A percentile compares a stretch with the other conserved stretches of the same genome.
These are phyloP conservation scores for Ennomos fuscantarius DNA, from an alignment of 2,888 invertebrate species.

Conservation along the genomic window DNA sequence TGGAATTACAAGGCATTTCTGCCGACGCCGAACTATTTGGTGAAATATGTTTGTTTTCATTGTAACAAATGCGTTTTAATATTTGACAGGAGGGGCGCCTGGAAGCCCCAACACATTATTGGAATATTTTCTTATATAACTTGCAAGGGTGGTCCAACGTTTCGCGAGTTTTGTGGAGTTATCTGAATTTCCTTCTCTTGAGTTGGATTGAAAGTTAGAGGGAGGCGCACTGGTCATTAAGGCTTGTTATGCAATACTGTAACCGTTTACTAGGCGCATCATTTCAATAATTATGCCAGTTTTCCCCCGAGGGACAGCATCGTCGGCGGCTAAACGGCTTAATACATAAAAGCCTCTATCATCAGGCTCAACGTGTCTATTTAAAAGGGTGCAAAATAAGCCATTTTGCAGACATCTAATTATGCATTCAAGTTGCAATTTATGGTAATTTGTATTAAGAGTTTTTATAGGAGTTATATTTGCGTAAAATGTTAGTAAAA, in stretches of 20 bases:
- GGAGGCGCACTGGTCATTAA: constrained; percentile 53
- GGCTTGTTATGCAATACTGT: constrained; percentile 69
- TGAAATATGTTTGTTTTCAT: constrained; percentile 82
- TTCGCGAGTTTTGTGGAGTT: constrained; percentile 50
- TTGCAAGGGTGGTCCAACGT: constrained; percentile 71
- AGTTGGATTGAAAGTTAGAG: constrained; percentile 35
- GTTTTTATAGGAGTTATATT: constrained; percentile 15
- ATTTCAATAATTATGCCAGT: constrained; percentile 47
- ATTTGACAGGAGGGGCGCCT: constrained; percentile 58
- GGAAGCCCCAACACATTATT: constrained; percentile 56
- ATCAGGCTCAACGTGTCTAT: constrained; percentile 55
- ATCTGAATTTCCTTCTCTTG: constrained; percentile 30
- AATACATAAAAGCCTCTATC: constrained; percentile 52
- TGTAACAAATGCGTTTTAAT: constrained; percentile 71
- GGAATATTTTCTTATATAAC: constrained; percentile 73
- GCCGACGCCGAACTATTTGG: constrained; percentile 71
- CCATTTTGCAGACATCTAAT: constrained; percentile 24
- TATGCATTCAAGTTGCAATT: constrained; percentile 25
- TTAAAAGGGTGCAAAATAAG: constrained; percentile 57
- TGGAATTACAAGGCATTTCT: constrained; percentile 79
- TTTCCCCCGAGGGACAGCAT: constrained; percentile 39
- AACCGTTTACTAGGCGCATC: constrained; percentile 51
- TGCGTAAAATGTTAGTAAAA: constrained; percentile 33
- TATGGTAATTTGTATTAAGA: constrained; percentile 16
- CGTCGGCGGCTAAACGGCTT: constrained; percentile 45